Evolutionary conservation across 1,140 invertebrate genomes (phyloP).

Genomic region (Meteorus sp.): DNA sequence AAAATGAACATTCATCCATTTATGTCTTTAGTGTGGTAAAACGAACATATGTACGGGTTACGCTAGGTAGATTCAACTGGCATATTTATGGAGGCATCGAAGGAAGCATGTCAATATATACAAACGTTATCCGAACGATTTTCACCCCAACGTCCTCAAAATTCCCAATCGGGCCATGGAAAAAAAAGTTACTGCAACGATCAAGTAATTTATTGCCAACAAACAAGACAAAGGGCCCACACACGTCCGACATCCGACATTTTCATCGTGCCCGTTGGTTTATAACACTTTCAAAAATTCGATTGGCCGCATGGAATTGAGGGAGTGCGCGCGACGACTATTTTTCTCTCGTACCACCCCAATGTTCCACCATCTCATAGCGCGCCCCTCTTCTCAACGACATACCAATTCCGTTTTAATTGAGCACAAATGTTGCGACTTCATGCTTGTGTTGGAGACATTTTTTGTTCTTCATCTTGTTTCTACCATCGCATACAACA

Average conservation of each 20-base stretch:
- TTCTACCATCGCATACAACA: not conserved
- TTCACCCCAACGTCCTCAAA: not conserved
- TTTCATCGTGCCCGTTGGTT: slow-evolving; percentile 21
- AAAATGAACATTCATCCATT: too few relatives aligned
- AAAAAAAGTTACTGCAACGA: slow-evolving; percentile 23
- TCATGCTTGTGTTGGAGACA: not conserved
- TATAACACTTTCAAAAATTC: slow-evolving; percentile 26
- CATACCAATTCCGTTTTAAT: slow-evolving; percentile 25
- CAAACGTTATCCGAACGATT: slow-evolving; percentile 6
- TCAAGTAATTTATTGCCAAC: slow-evolving; percentile 23
- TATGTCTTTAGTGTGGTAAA: too few relatives aligned
- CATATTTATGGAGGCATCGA: not conserved
- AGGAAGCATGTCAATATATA: too few relatives aligned
- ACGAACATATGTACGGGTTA: too few relatives aligned
- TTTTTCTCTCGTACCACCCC: too few relatives aligned
- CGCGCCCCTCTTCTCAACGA: slow-evolving; percentile 5
- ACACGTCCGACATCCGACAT: slow-evolving; percentile 1
- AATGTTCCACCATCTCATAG: too few relatives aligned
- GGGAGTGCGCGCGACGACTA: too few relatives aligned
- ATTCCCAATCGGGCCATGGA: slow-evolving; percentile 21
- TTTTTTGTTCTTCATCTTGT: not conserved
- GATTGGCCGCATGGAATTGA: slow-evolving; percentile 11
- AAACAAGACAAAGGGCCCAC: slow-evolving; percentile 22
- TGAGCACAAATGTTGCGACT: slow-evolving; percentile 12
- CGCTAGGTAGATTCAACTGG: not conserved